Percentiles rank a stretch among this genome's conserved stretches.
These are phyloP conservation scores for Elysia chlorotica DNA, from an alignment of 1,140 invertebrate genomes.

Conservation along the genomic window DNA sequence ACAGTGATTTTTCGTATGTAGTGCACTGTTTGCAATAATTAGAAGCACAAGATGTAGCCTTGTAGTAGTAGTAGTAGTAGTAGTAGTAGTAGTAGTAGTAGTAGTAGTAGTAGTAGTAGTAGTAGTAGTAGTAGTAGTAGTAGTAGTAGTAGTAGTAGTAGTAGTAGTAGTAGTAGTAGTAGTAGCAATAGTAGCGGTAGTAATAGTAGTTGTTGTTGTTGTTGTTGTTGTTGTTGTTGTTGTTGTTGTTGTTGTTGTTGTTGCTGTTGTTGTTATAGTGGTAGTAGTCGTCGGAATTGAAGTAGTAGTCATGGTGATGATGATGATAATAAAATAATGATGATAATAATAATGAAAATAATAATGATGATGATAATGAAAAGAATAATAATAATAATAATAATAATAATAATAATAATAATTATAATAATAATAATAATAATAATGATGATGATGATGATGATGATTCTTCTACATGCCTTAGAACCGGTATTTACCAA, in stretches of 20 bases:
- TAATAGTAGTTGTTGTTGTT: not conserved
- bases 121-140: too few species aligned
- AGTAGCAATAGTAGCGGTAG: not conserved
- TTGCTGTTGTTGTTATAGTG: not conserved
- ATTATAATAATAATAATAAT: not conserved
- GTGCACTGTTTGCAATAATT: not conserved
- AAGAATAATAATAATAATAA: not conserved
- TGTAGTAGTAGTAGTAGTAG: constrained; percentile 6
- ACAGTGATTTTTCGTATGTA: not conserved
- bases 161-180: not conserved
- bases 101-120: constrained; percentile 9
- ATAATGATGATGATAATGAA: not conserved
- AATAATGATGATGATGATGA: not conserved
- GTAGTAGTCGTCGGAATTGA: not conserved
- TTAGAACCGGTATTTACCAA: too few species aligned
- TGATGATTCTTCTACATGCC: not conserved
- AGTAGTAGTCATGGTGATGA: not conserved
- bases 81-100: constrained; percentile 15
- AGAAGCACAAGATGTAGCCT: not conserved
- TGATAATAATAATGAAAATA: not conserved
- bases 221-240: not conserved
- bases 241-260: not conserved
- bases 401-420: constrained; percentile 6
- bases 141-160: too few species aligned
- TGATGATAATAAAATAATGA: not conserved